phyloP scores from a whole-genome alignment of 1,140 invertebrate species.

The Eriocheir sinensis region DNA sequence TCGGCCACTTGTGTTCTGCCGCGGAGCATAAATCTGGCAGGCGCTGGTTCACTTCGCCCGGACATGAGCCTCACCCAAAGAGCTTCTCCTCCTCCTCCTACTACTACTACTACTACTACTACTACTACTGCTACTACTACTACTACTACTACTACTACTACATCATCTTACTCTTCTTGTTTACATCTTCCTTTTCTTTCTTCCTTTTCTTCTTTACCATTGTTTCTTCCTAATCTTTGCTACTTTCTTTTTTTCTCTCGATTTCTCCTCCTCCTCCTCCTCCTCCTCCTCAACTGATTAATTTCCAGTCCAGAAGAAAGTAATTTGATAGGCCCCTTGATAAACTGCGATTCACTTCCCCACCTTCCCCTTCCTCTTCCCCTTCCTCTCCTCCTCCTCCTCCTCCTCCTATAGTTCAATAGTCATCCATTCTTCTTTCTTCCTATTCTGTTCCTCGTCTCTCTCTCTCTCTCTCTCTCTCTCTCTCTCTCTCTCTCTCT shows the following conservation, averaged over 20 bases:
- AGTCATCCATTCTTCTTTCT: background rate
- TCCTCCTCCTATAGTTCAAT: too few species aligned
- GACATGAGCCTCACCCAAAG: background rate
- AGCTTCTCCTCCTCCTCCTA: background rate
- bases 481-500: background rate
- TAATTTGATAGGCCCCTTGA: background rate
- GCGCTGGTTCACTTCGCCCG: background rate
- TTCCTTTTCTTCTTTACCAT: too few species aligned
- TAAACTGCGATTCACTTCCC: background rate
- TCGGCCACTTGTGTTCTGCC: background rate
- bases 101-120: too few species aligned
- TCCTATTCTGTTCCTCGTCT: background rate
- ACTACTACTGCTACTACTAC: too few species aligned
- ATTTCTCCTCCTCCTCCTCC: background rate
- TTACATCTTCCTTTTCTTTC: too few species aligned
- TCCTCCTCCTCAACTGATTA: background rate
- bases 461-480: background rate
- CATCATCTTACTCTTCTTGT: too few species aligned
- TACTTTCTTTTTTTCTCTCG: too few species aligned
- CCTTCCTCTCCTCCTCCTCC: background rate
- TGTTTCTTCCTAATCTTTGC: too few species aligned
- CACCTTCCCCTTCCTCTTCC: background rate
- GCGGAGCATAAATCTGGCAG: slow-evolving; percentile 1
- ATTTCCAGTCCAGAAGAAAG: background rate
- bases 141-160: too few species aligned